Base-by-base conservation (phyloP, 2,888 invertebrate species). In the Ellobium chinense region DNA sequence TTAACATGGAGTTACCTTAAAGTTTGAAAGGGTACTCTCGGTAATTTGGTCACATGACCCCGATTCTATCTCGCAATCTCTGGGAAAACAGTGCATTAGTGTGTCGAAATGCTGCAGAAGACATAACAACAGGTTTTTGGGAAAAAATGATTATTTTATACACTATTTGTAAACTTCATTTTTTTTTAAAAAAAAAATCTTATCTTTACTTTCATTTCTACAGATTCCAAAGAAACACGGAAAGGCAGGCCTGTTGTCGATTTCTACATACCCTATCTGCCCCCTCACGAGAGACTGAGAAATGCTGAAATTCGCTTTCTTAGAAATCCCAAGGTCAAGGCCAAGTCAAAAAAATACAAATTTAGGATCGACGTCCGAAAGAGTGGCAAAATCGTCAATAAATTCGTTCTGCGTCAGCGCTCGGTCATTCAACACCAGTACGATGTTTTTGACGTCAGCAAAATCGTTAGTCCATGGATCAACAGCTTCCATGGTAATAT, bases 281-380 rank as follows among this genome's bases (percentile, higher is more conserved):
- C 88, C 2, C 69, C 74, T 36, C 85, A 87, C 24, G 91, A 91
- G 75, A 82, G 75, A 3, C 80, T 89, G 0, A 82, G 84, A 56
- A 70, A 86, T 46, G 89, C 89, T 0, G 91, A 91, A 83, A 77
- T 91, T 36, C 85, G 90, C 18, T 85, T 89, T 74, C 82, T 82
- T 9, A 80, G 85, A 29, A 68, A 85, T 72, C 74, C 46, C 9
- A 62, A 34, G 31, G 68, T 72, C 63, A 78, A 62, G 34, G 63
- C 65, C n/a, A 78, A 46, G 24, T 68, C 72, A 27, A 72, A 81
- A 39, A 80, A 73, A 27, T 66, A 80, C 65, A 81, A 80, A 54
- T 54, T 87, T 36, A 70, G 83, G 46, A 68, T 85, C 9, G 66
- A 84, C 54, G 76, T 86, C 24, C 77, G 81, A 58, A 82, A 80